These are phyloP conservation scores for Laothoe populi DNA, from an alignment of 2,888 invertebrate genomes.

Conservation along the genomic window DNA sequence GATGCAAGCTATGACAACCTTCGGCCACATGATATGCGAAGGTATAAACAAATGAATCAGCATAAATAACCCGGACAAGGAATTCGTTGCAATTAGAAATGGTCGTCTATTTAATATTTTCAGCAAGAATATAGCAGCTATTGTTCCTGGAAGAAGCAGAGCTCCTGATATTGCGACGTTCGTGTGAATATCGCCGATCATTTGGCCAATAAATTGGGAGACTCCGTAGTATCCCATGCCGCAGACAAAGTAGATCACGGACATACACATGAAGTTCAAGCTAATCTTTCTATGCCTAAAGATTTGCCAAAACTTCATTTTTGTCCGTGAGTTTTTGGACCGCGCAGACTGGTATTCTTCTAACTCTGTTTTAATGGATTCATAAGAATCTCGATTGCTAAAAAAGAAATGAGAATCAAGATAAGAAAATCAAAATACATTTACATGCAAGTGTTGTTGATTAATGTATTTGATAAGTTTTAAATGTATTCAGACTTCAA, in stretches of 20 bases:
- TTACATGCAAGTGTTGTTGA: not conserved
- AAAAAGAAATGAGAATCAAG: no score
- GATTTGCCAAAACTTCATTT: slow-evolving; percentile 62
- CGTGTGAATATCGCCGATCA: slow-evolving; percentile 90
- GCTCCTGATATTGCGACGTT: slow-evolving; percentile 91
- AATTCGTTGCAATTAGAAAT: slow-evolving; percentile 85
- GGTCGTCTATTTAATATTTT: slow-evolving; percentile 85
- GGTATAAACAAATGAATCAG: slow-evolving; percentile 57
- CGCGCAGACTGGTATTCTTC: slow-evolving; percentile 48
- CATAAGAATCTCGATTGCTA: slow-evolving; percentile 54
- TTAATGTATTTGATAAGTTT: not conserved
- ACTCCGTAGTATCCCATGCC: slow-evolving; percentile 94
- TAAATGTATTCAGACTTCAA: not conserved
- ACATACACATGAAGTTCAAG: slow-evolving; percentile 86
- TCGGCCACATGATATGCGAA: slow-evolving; percentile 61
- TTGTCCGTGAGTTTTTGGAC: slow-evolving; percentile 33
- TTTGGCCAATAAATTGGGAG: slow-evolving; percentile 90
- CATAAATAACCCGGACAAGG: slow-evolving; percentile 64
- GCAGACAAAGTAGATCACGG: slow-evolving; percentile 90
- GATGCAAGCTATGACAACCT: slow-evolving; percentile 86
- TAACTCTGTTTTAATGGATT: slow-evolving; percentile 55
- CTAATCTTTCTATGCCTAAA: slow-evolving; percentile 79
- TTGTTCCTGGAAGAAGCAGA: slow-evolving; percentile 86
- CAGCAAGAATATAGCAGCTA: slow-evolving; percentile 83
- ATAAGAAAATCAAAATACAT: not conserved